Conservation (phyloP, 2,888 invertebrate genomes). For the Trachelus iudaicus region DNA sequence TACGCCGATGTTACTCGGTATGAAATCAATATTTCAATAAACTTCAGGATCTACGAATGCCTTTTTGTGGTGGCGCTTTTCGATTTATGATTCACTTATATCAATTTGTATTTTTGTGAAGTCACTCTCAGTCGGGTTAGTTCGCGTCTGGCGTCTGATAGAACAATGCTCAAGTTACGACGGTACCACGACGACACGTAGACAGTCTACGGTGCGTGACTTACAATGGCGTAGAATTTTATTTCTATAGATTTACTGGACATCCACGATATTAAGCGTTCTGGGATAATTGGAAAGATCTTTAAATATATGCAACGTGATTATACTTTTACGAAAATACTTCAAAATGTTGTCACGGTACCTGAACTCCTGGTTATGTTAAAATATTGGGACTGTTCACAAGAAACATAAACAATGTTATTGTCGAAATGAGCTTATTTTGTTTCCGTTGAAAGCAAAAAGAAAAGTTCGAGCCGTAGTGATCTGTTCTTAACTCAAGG, state of each 20-base stretch:
- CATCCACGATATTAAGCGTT: background rate
- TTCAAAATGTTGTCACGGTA: background rate
- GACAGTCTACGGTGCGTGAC: background rate
- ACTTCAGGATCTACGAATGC: background rate
- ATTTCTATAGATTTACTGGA: background rate
- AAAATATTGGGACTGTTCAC: background rate
- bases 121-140: background rate
- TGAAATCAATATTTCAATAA: background rate
- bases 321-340: background rate
- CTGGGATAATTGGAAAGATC: background rate
- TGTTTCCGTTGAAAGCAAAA: background rate
- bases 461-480: background rate
- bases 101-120: background rate
- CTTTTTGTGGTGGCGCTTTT: background rate
- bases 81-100: background rate
- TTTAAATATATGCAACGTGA: background rate
- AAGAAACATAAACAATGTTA: background rate
- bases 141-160: background rate
- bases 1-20: background rate
- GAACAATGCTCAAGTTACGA: constrained; percentile 2
- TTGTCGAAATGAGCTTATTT: background rate
- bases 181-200: constrained; percentile 2
- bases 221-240: background rate
- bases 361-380: background rate
- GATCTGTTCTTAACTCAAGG: background rate